phyloP scores from a whole-genome alignment of 2,797 vertebrate species.

The Nothura maculosa region DNA sequence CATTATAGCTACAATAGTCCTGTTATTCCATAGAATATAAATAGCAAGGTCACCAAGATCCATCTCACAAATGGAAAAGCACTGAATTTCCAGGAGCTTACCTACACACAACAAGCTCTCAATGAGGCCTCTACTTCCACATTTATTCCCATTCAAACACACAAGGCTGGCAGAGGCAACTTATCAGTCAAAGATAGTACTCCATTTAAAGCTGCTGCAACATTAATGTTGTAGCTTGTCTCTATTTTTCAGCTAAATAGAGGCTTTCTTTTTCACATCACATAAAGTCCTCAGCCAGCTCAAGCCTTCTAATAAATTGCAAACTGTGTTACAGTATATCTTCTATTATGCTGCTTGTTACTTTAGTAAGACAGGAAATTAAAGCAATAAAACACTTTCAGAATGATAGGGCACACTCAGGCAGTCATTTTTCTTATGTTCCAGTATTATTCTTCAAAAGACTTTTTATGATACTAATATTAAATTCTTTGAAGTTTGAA shows the following conservation, averaged over 20 bases:
- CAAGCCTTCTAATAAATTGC: constrained; percentile 80
- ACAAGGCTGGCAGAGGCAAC: constrained; percentile 21
- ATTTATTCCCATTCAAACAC: constrained; percentile 66
- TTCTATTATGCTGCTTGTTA: constrained; percentile 84
- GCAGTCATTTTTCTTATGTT: constrained; percentile 84
- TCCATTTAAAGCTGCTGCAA: constrained; percentile 65
- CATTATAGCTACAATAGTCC: constrained; percentile 45
- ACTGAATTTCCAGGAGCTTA: constrained; percentile 50
- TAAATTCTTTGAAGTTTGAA: constrained; percentile 84
- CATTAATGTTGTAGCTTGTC: constrained; percentile 66
- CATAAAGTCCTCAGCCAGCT: constrained; percentile 78
- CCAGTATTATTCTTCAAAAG: constrained; percentile 84
- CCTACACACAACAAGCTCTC: constrained; percentile 10
- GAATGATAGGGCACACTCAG: constrained; percentile 80
- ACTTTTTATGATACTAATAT: constrained; percentile 84
- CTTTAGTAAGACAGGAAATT: constrained; percentile 87
- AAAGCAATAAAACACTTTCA: constrained; percentile 87
- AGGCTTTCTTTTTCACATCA: constrained; percentile 78
- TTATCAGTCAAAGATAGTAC: constrained; percentile 64
- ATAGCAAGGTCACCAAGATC: constrained; percentile 21
- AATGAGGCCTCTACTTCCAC: background rate
- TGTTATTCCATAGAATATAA: constrained; percentile 48
- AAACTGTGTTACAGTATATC: constrained; percentile 81
- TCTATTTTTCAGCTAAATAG: constrained; percentile 79
- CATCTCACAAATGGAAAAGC: constrained; percentile 37